Conservation (phyloP, 2,113 vertebrate species). For the Pica pica region DNA sequence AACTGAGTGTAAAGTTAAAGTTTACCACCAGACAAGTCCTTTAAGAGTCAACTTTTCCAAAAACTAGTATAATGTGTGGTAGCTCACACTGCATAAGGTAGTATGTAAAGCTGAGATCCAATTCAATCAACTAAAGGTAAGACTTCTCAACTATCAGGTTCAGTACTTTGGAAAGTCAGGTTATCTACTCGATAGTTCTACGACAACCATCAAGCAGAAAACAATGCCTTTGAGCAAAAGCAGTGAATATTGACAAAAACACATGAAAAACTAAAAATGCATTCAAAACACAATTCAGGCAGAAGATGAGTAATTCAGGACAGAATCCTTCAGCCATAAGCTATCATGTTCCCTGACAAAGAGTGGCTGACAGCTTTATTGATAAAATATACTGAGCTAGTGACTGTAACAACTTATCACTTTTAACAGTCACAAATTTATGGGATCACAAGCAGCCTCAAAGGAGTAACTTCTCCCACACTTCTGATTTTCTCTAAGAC, state of each 20-base stretch:
- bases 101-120: background rate
- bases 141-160: background rate
- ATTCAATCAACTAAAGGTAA: background rate
- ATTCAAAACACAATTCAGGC: background rate
- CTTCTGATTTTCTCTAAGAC: background rate
- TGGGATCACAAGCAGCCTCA: background rate
- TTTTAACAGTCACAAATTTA: background rate
- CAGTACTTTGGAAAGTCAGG: background rate
- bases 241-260: background rate
- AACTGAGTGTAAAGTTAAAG: background rate
- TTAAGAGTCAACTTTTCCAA: background rate
- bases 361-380: background rate
- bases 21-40: background rate
- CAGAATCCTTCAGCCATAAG: background rate
- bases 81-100: background rate
- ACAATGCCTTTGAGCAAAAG: background rate
- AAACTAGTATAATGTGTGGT: background rate
- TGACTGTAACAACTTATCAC: background rate
- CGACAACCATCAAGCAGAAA: background rate
- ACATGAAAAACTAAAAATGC: background rate
- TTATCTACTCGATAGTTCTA: background rate
- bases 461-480: background rate
- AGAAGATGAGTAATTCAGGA: background rate
- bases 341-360: accelerated
- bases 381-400: background rate